These are phyloP conservation scores for Molossus molossus DNA, from an alignment of 2,797 vertebrate genomes.

Conservation along the genomic window DNA sequence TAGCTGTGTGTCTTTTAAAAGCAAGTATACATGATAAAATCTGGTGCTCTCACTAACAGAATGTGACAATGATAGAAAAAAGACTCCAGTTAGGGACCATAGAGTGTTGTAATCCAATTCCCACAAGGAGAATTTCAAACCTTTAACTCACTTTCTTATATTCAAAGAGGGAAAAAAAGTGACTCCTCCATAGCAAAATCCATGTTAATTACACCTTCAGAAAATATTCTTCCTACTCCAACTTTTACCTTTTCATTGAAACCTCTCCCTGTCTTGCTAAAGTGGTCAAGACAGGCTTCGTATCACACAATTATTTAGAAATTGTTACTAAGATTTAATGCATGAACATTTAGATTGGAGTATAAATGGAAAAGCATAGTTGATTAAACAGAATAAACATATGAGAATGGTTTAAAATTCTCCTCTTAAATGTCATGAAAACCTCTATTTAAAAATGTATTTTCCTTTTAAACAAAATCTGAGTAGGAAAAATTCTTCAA, in stretches of 20 bases:
- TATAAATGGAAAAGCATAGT: neutral
- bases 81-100: neutral
- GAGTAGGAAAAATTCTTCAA: constrained; percentile 25
- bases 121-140: neutral
- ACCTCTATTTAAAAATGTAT: neutral
- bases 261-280: neutral
- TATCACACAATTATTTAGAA: neutral
- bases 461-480: constrained; percentile 40
- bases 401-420: neutral
- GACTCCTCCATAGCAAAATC: neutral
- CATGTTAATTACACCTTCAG: neutral
- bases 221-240: constrained; percentile 5
- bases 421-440: constrained; percentile 12
- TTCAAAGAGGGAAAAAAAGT: neutral
- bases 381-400: constrained; percentile 54
- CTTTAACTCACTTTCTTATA: neutral
- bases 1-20: neutral
- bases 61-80: neutral
- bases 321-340: constrained; percentile 20
- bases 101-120: neutral
- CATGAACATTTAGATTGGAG: neutral
- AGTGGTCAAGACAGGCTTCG: neutral
- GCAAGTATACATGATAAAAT: neutral
- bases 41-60: neutral
- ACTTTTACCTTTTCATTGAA: neutral